phyloP scores from a whole-genome alignment of 2,888 invertebrate species.

The Netelia virgata region DNA sequence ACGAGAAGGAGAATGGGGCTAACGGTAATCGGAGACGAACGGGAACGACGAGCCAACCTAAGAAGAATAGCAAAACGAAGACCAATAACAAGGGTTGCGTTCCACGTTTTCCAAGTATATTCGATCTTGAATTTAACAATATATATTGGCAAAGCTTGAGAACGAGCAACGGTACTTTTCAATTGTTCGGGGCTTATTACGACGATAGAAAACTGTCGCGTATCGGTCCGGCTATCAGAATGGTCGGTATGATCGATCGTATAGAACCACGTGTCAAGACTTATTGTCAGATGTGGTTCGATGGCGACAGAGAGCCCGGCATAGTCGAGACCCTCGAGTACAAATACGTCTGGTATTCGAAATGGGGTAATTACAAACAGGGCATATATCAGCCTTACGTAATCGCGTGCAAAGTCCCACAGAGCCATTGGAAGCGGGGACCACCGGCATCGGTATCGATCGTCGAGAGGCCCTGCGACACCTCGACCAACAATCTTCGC shows the following conservation, averaged over 20 bases:
- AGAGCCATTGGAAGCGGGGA: constrained; percentile 88
- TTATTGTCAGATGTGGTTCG: constrained; percentile 96
- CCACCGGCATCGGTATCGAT: constrained; percentile 94
- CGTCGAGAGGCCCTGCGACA: constrained; percentile 94
- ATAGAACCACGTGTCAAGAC: constrained; percentile 93
- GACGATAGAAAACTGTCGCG: constrained; percentile 92
- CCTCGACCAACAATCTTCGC: constrained; percentile 93
- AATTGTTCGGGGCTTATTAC: constrained; percentile 95
- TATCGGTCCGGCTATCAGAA: constrained; percentile 93
- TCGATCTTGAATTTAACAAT: constrained; percentile 96
- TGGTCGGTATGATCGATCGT: constrained; percentile 95
- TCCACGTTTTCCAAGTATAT: constrained; percentile 92
- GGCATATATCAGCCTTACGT: constrained; percentile 96
- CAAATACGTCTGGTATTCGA: constrained; percentile 97
- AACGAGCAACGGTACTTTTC: constrained; percentile 94
- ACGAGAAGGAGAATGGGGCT: too few relatives aligned
- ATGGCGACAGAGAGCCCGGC: constrained; percentile 92
- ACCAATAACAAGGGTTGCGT: constrained; percentile 64
- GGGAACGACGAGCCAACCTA: neutral
- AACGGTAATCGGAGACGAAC: too few relatives aligned
- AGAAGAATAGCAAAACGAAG: neutral
- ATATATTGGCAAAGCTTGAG: constrained; percentile 96
- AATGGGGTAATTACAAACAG: constrained; percentile 97
- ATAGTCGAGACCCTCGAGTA: constrained; percentile 94
- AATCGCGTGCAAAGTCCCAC: constrained; percentile 94